Evolutionary conservation across 2,888 invertebrate species (phyloP).

Genomic region (Phortica okadai): DNA sequence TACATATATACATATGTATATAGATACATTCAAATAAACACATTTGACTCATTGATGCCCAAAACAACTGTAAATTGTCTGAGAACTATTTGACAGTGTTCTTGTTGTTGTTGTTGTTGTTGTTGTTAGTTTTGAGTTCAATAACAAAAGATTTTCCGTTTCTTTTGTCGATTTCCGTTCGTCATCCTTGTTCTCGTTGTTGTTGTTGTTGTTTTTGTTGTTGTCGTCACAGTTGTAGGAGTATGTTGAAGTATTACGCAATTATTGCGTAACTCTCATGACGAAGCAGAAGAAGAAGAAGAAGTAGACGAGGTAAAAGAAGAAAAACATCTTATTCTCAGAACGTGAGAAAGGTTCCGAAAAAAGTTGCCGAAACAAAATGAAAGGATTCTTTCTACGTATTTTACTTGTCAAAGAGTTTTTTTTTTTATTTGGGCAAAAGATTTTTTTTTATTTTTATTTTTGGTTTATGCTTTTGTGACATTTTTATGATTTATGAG

Average conservation of each 20-base stretch:
- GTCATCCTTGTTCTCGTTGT: constrained; percentile 2
- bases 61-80: constrained; percentile 4
- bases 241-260: constrained; percentile 16
- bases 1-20: background rate
- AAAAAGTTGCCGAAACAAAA: background rate
- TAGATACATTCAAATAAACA: constrained; percentile 7
- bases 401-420: constrained; percentile 12
- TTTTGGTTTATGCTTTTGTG: background rate
- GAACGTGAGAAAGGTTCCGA: constrained; percentile 23
- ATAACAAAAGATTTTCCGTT: constrained; percentile 24
- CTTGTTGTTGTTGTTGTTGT: constrained; percentile 13
- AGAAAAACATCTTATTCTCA: background rate
- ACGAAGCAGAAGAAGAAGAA: background rate
- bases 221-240: background rate
- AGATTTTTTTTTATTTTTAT: background rate
- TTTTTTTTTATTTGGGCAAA: background rate
- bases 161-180: constrained; percentile 21
- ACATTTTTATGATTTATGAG: constrained; percentile 24
- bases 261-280: constrained; percentile 28
- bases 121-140: background rate
- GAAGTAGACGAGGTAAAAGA: background rate
- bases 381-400: constrained; percentile 17
- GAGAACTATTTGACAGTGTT: background rate
- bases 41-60: constrained; percentile 18
- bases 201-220: constrained; percentile 7